Evolutionary conservation across 2,113 vertebrate genomes (phyloP), one percentile per base, ranked within the genome.

Genomic region (Theristicus caerulescens): DNA sequence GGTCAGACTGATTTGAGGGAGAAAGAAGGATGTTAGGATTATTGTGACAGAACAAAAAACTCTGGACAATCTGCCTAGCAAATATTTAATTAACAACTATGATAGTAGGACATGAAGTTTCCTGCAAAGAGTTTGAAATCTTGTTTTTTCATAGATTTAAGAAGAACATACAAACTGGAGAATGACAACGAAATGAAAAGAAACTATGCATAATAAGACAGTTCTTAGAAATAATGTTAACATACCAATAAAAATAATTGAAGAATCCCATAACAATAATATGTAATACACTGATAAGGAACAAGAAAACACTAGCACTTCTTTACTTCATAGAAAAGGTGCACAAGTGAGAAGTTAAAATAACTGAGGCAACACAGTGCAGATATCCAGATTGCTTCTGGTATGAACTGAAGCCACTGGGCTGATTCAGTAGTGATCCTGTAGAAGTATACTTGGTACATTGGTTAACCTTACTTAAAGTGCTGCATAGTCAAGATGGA

Each of bases 341-440:
- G 70, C 76, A 51, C 11, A 67, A 94, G 82, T 26, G 27, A 25
- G 4, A 59, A 54, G 31, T 32, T 61, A 95, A 91, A 96, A 88
- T 58, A 88, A 67, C 13, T 25, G 6, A 93, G 69, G 84, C 82
- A 94, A 94, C 57, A 85, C 73, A 40, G 27, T 64, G 73, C 64
- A 96, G 54, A 62, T 86, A 90, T 74, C 90, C 44, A 97, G 97
- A 97, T 73, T 96, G 93, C 36, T 97, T 92, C 94, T 94, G 97
- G 92, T 97, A 94, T 88, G 96, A 98, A 97, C 97, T 96, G 97
- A 98, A 98, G 97, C 95, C 96, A 95, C 97, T 32, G 54, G 85
- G 93, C 94, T 96, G 94, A 97, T 92, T 95, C 96, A 97, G 97
- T 81, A 90, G 93, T 82, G 93, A 98, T 94, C 91, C 88, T 97